phyloP scores from a whole-genome alignment of 2,113 vertebrate genomes.

The Sporophila hypoxantha region DNA sequence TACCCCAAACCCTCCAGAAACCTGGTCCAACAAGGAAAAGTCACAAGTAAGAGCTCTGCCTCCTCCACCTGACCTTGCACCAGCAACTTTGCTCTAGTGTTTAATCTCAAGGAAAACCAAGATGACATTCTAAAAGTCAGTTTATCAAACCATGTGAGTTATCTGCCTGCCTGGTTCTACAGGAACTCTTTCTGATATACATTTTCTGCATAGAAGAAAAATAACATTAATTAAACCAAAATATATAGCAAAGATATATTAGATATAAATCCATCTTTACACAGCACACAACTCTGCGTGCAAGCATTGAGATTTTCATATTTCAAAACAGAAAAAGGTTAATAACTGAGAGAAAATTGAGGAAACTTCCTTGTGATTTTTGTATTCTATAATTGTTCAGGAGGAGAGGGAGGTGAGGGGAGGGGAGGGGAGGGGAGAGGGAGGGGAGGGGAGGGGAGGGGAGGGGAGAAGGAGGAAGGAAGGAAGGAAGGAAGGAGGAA shows the following conservation, averaged over 20 bases:
- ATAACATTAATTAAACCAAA: background rate
- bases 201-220: background rate
- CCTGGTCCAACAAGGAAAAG: background rate
- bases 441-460: no score
- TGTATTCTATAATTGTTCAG: no score
- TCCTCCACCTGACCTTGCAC: background rate
- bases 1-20: background rate
- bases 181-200: background rate
- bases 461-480: no score
- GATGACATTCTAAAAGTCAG: background rate
- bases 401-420: no score
- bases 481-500: no score
- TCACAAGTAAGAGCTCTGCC: background rate
- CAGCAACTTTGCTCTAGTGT: accelerated
- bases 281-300: background rate
- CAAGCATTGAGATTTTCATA: background rate
- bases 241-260: background rate
- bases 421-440: no score
- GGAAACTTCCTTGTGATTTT: no score
- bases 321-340: background rate
- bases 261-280: background rate
- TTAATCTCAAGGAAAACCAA: background rate
- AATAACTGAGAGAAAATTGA: background rate
- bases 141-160: background rate
- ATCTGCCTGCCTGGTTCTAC: background rate